Conservation (phyloP, 1,140 invertebrate species). For the Zophobas atratus region DNA sequence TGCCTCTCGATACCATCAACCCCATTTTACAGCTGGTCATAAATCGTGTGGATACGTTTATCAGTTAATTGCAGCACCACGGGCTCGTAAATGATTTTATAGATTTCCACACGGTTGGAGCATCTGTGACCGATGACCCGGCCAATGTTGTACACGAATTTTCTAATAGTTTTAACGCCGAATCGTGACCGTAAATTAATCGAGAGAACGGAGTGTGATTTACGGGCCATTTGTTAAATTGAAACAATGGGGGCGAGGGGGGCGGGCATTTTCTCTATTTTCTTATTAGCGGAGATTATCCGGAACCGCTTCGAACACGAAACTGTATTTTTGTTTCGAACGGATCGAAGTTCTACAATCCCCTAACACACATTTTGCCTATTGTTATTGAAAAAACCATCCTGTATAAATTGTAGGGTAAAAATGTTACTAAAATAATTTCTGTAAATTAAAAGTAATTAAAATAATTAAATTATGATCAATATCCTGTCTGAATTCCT, state of each 20-base stretch:
- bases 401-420: too few species aligned
- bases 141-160: neutral
- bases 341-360: too few species aligned
- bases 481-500: too few species aligned
- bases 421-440: too few species aligned
- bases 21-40: constrained; percentile 2
- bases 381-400: too few species aligned
- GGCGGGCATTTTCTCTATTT: neutral
- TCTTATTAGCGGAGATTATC: too few species aligned
- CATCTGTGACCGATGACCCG: constrained; percentile 19
- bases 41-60: constrained; percentile 20
- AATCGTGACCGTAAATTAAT: constrained; percentile 24
- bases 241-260: neutral
- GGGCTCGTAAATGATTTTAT: constrained; percentile 27
- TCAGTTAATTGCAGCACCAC: constrained; percentile 35
- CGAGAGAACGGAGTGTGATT: neutral
- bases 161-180: constrained; percentile 7
- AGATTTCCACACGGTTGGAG: constrained; percentile 21
- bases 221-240: constrained; percentile 7
- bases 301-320: too few species aligned
- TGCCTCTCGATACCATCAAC: too few species aligned
- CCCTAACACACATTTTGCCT: too few species aligned
- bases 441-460: too few species aligned
- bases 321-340: too few species aligned
- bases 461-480: too few species aligned